Percentiles rank a stretch among this genome's conserved stretches.
These are phyloP conservation scores for Siphamia tubifer DNA, from an alignment of 2,113 vertebrate genomes.

Conservation along the genomic window DNA sequence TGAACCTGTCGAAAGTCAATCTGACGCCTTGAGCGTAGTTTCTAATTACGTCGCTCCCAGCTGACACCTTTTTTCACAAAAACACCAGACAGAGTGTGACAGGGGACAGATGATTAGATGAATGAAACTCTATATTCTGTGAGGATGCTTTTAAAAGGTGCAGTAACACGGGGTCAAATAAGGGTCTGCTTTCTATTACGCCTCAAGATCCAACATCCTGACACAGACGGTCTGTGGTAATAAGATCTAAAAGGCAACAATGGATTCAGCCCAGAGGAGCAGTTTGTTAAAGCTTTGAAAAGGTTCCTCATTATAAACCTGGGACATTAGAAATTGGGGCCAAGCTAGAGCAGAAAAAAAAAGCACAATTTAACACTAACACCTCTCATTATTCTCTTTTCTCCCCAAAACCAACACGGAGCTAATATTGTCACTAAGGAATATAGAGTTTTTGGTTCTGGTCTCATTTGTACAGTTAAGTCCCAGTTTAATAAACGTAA, in stretches of 20 bases:
- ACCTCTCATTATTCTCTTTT: not conserved
- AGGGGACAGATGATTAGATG: slow-evolving; percentile 4
- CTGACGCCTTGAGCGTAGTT: not conserved
- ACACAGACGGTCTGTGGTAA: not conserved
- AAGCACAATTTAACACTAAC: not conserved
- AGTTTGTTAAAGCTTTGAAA: not conserved
- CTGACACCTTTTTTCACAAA: slow-evolving; percentile 31
- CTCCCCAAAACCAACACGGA: not conserved
- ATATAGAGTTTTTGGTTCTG: no score
- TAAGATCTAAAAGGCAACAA: not conserved
- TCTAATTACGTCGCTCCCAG: slow-evolving; percentile 24
- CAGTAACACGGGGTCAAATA: not conserved
- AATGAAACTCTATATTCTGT: not conserved
- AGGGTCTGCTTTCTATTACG: not conserved
- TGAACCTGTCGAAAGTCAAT: slow-evolving; percentile 27
- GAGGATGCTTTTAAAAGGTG: not conserved
- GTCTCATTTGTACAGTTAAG: no score
- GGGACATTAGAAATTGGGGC: not conserved
- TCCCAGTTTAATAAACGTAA: no score
- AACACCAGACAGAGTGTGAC: not conserved
- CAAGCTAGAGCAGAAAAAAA: not conserved
- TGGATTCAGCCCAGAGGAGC: not conserved
- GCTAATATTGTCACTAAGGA: no score
- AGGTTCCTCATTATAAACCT: no score
- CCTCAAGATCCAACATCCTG: not conserved